phyloP scores from a whole-genome alignment of 2,113 vertebrate species.

The Campylomormyrus tamandua region DNA sequence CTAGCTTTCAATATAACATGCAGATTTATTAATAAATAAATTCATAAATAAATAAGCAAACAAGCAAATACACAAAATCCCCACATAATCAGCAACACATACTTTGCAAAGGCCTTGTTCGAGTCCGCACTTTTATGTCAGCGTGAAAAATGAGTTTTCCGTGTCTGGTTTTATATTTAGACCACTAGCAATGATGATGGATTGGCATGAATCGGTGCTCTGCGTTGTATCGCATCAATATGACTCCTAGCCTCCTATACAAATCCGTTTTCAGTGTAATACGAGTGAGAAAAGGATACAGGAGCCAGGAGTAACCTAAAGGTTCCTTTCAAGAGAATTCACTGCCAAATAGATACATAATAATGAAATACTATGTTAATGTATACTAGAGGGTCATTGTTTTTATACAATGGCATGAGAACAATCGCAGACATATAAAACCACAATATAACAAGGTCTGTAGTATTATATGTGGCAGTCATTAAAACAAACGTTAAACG shows the following conservation, averaged over 20 bases:
- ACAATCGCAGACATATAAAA: not conserved
- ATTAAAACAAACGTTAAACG: not conserved
- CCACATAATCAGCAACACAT: not conserved
- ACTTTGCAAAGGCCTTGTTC: not conserved
- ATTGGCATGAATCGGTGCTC: not conserved
- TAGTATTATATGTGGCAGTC: not conserved
- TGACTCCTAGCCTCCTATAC: not conserved
- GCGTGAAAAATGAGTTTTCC: not conserved
- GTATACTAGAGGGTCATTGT: not conserved
- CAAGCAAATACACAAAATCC: not conserved
- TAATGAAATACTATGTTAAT: not conserved
- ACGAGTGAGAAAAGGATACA: not conserved
- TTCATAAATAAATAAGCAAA: not conserved
- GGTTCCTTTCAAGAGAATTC: not conserved
- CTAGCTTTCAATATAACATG: not conserved
- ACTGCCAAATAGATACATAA: not conserved
- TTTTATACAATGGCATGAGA: not conserved
- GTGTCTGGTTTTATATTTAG: not conserved
- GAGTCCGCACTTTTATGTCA: not conserved
- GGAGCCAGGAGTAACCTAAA: not conserved
- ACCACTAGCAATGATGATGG: not conserved
- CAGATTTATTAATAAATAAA: not conserved
- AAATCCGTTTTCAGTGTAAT: not conserved
- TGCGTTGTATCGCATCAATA: not conserved
- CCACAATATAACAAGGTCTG: not conserved